Conservation (phyloP, 2,888 invertebrate species). For the Drosophila tripunctata region DNA sequence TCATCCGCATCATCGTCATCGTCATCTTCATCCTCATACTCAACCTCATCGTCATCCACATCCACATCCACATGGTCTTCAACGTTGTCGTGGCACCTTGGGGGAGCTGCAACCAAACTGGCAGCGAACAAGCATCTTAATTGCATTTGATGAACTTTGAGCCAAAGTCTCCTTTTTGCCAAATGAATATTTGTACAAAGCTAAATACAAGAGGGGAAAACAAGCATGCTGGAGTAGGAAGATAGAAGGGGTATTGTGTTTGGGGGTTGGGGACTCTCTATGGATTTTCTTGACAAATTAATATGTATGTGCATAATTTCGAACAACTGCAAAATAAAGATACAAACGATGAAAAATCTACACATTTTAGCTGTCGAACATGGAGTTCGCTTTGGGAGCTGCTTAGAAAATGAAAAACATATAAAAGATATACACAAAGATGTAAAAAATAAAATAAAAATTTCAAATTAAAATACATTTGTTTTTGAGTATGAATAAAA, state of each 20-base stretch:
- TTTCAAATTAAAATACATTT: too few species aligned
- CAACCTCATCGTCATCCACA: slow-evolving; percentile 2
- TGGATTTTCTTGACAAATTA: slow-evolving; percentile 44
- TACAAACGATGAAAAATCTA: not conserved
- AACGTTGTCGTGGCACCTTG: slow-evolving; percentile 61
- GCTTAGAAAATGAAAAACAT: not conserved
- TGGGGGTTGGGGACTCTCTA: not conserved
- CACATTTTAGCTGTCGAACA: not conserved
- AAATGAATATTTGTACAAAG: slow-evolving; percentile 39
- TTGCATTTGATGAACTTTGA: slow-evolving; percentile 83
- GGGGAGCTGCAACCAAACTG: slow-evolving; percentile 52
- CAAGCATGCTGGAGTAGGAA: too few species aligned
- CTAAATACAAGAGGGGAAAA: not conserved
- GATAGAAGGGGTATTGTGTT: too few species aligned
- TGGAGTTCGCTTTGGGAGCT: not conserved
- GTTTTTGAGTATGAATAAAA: too few species aligned
- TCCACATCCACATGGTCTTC: not conserved
- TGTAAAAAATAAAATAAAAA: not conserved
- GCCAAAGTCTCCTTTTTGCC: slow-evolving; percentile 55
- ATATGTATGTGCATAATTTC: slow-evolving; percentile 14
- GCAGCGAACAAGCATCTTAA: slow-evolving; percentile 82
- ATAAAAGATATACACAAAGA: not conserved
- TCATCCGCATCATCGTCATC: slow-evolving; percentile 45
- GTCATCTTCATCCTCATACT: not conserved
- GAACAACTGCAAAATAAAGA: not conserved